These are phyloP conservation scores for Nansenia antarctica DNA, from an alignment of 2,113 vertebrate species.

Conservation along the genomic window DNA sequence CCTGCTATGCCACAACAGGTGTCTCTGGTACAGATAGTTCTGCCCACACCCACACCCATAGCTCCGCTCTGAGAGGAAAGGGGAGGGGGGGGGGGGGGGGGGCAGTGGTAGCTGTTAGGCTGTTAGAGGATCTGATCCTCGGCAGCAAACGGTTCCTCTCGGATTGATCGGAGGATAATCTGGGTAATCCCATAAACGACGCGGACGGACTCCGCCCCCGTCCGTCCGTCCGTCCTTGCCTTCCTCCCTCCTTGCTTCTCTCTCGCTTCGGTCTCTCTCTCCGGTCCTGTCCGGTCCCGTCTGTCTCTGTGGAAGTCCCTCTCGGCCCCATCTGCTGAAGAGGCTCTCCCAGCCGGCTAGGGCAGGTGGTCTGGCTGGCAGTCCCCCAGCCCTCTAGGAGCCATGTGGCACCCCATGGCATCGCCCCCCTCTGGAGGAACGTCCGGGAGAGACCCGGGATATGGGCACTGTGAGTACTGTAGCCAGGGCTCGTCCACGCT, in stretches of 20 bases:
- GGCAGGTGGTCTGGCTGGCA: neutral
- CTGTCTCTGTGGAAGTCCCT: no score
- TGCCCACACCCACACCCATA: constrained; percentile 26
- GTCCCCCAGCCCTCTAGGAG: constrained; percentile 10
- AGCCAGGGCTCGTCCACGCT: no score
- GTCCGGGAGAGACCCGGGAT: constrained; percentile 53
- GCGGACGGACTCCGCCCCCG: constrained; percentile 60
- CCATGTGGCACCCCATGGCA: constrained; percentile 67
- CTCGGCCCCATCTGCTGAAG: neutral
- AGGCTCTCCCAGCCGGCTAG: neutral
- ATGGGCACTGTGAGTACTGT: constrained; percentile 71
- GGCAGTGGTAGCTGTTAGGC: constrained; percentile 38
- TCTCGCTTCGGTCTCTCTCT: constrained; percentile 27
- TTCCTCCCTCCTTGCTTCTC: constrained; percentile 6
- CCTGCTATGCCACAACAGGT: constrained; percentile 63
- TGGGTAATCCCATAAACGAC: constrained; percentile 74
- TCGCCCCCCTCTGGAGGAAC: constrained; percentile 54
- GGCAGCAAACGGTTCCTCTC: constrained; percentile 64
- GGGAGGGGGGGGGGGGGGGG: neutral
- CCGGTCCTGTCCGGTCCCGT: constrained; percentile 17
- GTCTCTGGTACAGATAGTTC: constrained; percentile 57
- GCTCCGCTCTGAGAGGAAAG: neutral
- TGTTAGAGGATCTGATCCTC: constrained; percentile 57
- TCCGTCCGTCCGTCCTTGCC: constrained; percentile 22
- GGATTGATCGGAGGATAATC: constrained; percentile 78